A percentile compares a stretch with the other conserved stretches of the same genome.
These are phyloP conservation scores for Oppia nitens DNA, from an alignment of 1,140 invertebrate genomes.

Conservation along the genomic window DNA sequence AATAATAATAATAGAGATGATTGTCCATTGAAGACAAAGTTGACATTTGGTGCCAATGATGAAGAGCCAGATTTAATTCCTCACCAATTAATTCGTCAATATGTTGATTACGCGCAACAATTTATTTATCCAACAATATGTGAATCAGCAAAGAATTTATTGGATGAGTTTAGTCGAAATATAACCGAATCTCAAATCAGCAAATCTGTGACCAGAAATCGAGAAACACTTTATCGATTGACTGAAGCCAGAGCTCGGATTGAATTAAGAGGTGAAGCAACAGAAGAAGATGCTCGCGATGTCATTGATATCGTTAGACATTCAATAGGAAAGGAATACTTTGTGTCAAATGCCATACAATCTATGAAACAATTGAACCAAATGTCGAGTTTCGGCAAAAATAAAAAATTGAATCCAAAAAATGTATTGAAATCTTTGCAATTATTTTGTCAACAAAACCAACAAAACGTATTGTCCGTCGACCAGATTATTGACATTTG, in stretches of 20 bases:
- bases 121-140: not conserved
- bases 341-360: not conserved
- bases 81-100: conserved; percentile 55
- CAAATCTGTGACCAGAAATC: not conserved
- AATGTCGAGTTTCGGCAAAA: not conserved
- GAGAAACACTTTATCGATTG: conserved; percentile 71
- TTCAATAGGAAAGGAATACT: not conserved
- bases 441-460: not conserved
- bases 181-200: not conserved
- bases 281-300: conserved; percentile 58
- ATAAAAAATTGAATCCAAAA: not conserved
- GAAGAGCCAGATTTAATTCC: conserved; percentile 43
- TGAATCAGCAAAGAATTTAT: not conserved
- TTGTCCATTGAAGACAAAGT: conserved; percentile 43
- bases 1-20: conserved; percentile 1
- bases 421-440: not conserved
- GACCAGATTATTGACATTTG: not conserved
- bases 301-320: conserved; percentile 69
- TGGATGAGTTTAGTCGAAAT: not conserved
- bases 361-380: too few relatives aligned
- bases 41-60: conserved; percentile 50
- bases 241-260: conserved; percentile 70
- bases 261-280: conserved; percentile 62
- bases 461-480: not conserved
- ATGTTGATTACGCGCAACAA: not conserved